A percentile compares a stretch with the other conserved stretches of the same genome.
Conservation (phyloP, 2,113 vertebrate genomes). For the Formicarius rufipectus region DNA sequence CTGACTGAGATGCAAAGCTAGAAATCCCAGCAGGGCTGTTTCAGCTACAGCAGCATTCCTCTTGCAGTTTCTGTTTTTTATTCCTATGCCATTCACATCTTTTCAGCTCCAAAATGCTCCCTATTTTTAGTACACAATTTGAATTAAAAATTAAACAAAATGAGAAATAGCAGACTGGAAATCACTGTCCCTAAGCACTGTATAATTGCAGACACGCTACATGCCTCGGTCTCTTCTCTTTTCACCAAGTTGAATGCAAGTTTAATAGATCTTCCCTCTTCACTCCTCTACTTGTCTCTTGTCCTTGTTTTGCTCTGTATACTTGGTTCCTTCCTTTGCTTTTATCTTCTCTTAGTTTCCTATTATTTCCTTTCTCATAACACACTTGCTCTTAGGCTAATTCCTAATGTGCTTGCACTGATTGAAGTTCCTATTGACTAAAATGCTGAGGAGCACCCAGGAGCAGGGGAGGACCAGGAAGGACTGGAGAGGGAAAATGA, state of each 20-base stretch:
- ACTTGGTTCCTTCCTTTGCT: background rate
- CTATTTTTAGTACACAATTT: slow-evolving; percentile 58
- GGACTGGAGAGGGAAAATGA: background rate
- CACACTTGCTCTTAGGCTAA: background rate
- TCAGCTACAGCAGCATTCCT: background rate
- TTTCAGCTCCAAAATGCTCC: slow-evolving; percentile 34
- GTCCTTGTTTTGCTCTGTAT: background rate
- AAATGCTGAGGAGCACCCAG: background rate
- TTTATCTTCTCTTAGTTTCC: background rate
- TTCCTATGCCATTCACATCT: background rate
- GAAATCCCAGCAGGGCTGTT: slow-evolving; percentile 45
- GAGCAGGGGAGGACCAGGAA: background rate
- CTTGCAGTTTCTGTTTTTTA: background rate
- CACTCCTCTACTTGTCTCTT: background rate
- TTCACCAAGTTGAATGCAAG: background rate
- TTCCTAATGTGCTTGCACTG: background rate
- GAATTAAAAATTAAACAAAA: slow-evolving; percentile 64
- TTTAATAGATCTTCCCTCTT: slow-evolving; percentile 1
- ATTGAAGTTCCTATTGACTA: background rate
- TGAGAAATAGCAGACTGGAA: slow-evolving; percentile 34
- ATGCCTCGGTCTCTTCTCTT: background rate
- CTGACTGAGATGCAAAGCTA: slow-evolving; percentile 5
- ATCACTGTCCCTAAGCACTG: slow-evolving; percentile 14
- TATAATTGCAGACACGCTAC: background rate
- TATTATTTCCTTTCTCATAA: background rate